These are phyloP conservation scores for Pherbina coryleti DNA, from an alignment of 2,888 invertebrate species.

Conservation along the genomic window DNA sequence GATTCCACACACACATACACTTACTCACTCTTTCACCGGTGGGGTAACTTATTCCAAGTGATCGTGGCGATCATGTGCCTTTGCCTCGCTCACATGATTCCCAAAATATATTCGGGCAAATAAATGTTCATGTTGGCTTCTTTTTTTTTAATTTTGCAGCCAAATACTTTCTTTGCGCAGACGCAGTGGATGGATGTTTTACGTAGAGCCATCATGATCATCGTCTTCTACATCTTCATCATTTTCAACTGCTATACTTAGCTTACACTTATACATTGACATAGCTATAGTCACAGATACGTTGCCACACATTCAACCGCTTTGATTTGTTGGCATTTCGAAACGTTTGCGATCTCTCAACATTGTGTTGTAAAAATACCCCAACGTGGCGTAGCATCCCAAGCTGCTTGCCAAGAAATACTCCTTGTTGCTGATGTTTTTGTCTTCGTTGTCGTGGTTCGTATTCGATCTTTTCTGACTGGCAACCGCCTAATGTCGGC, in stretches of 20 bases:
- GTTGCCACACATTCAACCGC: neutral
- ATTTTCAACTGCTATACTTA: constrained; percentile 54
- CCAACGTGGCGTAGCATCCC: constrained; percentile 1
- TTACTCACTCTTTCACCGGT: neutral
- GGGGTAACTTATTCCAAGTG: neutral
- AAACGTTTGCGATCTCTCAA: neutral
- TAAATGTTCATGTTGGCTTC: neutral
- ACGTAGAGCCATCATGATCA: neutral
- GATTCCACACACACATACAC: neutral
- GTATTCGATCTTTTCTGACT: constrained; percentile 5
- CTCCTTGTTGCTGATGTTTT: neutral
- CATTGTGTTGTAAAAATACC: constrained; percentile 39
- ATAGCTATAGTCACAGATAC: constrained; percentile 46
- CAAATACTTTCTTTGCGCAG: constrained; percentile 55
- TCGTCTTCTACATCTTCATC: neutral
- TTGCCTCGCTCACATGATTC: constrained; percentile 24
- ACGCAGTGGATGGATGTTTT: constrained; percentile 47
- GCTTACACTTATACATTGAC: constrained; percentile 30
- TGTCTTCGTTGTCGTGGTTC: neutral
- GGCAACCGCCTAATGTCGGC: neutral
- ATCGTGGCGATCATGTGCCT: constrained; percentile 17
- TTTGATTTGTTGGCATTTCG: constrained; percentile 12
- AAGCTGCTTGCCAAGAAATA: neutral
- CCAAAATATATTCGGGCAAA: constrained; percentile 28
- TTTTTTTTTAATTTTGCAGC: constrained; percentile 48